Base-by-base conservation (phyloP, 2,888 invertebrate species). In the Diarsia dahlii region DNA sequence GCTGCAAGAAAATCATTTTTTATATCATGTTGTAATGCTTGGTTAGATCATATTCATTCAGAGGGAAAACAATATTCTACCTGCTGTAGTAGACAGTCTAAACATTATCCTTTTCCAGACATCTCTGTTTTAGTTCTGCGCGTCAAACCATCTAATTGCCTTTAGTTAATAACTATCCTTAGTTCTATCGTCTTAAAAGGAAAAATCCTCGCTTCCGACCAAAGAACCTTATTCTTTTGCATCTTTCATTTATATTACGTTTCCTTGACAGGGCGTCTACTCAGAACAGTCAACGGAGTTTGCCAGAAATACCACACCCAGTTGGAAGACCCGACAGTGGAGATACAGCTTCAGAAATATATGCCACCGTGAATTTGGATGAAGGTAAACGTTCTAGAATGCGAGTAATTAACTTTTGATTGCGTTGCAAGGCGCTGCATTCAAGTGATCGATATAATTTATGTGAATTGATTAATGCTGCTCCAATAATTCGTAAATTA, bases 321-420 rank as follows among this genome's bases (percentile, higher is more conserved):
- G 97, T 98, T 48, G 98, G 97, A 54, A 97, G 97, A 88, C 97
- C 96, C 82, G 97, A 97, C 87, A 95, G 96, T 81, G 97, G 98
- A 5, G 98, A 99, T 93, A 98, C 98, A 67, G 97, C 98, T 13
- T 99, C 98, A 0, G 99, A 98, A 91, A 97, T 98, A 81, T 99
- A 99, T 92, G 99, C 98, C 56, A 99, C 98, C 10, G 98, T 99
- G 23, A 98, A 97, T 87, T 91, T 96, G 80, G 95, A 96, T 89
- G 94, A 95, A 92, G 95, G 97, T 96, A 93, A 80, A 65, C 20
- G 39, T 75, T 65, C 60, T 80, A 56, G 67, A 69, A 73, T 68
- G 60, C 60, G 23, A 78, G 66, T 70, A 62, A 71, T 68, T 64
- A 23, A 8, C n/a, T 60, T 54, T 48, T 71, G 56, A 67, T 70